Evolutionary conservation across 2,797 vertebrate species (phyloP).

Genomic region (Gymnothorax reevesii): DNA sequence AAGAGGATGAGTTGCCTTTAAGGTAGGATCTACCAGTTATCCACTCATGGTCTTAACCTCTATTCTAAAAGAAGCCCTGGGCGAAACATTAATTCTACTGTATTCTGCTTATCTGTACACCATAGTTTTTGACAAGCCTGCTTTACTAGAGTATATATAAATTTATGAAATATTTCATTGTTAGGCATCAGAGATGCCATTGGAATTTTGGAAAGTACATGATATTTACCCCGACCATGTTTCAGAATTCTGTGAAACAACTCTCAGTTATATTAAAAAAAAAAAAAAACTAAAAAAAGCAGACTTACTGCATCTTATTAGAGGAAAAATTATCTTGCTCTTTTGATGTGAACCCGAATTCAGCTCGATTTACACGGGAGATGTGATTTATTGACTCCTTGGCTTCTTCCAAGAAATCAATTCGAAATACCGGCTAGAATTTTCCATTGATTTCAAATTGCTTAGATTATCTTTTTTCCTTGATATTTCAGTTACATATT

Average conservation of each 20-base stretch:
- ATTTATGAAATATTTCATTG: constrained; percentile 34
- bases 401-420: background rate
- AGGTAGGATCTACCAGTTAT: constrained; percentile 8
- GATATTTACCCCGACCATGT: background rate
- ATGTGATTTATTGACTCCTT: background rate
- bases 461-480: background rate
- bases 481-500: background rate
- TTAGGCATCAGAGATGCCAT: constrained; percentile 36
- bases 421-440: background rate
- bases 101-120: background rate
- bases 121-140: background rate
- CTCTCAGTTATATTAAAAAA: background rate
- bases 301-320: background rate
- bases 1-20: constrained; percentile 26
- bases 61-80: constrained; percentile 4
- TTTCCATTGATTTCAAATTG: background rate
- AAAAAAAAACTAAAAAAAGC: background rate
- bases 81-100: background rate
- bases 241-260: constrained; percentile 1
- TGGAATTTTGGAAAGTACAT: constrained; percentile 29
- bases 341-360: background rate
- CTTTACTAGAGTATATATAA: background rate
- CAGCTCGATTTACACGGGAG: background rate
- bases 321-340: background rate
- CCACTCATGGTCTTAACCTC: constrained; percentile 17